Percentiles rank a stretch among this genome's conserved stretches.
phyloP scores from a whole-genome alignment of 1,140 invertebrate genomes.

The Bombus fervidus region DNA sequence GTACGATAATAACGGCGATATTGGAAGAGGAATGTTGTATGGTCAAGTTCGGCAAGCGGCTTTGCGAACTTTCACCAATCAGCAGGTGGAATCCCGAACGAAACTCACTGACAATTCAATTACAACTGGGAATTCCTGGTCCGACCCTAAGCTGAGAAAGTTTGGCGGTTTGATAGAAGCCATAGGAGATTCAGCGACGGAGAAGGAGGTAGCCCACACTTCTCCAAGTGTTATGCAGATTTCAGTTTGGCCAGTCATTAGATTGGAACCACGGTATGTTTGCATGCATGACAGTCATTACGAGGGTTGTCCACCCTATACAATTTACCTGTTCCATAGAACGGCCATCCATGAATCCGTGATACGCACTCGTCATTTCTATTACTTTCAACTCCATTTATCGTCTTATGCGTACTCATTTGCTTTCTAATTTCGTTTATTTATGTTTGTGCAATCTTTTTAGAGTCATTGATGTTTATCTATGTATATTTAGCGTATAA shows the following conservation, averaged over 20 bases:
- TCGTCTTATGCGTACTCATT: background rate
- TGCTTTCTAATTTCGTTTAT: background rate
- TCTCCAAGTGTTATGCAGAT: slow-evolving; percentile 81
- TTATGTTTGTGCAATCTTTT: background rate
- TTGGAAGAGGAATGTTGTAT: slow-evolving; percentile 45
- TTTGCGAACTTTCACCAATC: slow-evolving; percentile 70
- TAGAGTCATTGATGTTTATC: no score
- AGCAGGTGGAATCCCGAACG: slow-evolving; percentile 67
- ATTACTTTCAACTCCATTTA: slow-evolving; percentile 6
- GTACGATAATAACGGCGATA: slow-evolving; percentile 51
- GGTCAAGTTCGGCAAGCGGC: slow-evolving; percentile 66
- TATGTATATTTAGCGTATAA: background rate
- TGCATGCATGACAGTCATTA: slow-evolving; percentile 57
- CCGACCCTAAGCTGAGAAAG: slow-evolving; percentile 72
- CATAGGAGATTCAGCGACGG: slow-evolving; percentile 55
- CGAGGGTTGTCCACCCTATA: slow-evolving; percentile 32
- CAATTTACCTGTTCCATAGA: slow-evolving; percentile 30
- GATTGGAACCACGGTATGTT: slow-evolving; percentile 56
- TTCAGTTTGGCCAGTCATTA: slow-evolving; percentile 80
- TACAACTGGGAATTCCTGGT: slow-evolving; percentile 75
- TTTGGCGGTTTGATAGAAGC: slow-evolving; percentile 69
- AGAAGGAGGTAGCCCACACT: slow-evolving; percentile 61
- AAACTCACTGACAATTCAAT: slow-evolving; percentile 77
- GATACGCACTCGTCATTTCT: slow-evolving; percentile 17
- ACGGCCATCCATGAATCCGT: slow-evolving; percentile 31